A percentile compares a stretch with the other conserved stretches of the same genome.
Evolutionary conservation across 2,888 invertebrate genomes (phyloP).

Genomic region (Perithous albicinctus): DNA sequence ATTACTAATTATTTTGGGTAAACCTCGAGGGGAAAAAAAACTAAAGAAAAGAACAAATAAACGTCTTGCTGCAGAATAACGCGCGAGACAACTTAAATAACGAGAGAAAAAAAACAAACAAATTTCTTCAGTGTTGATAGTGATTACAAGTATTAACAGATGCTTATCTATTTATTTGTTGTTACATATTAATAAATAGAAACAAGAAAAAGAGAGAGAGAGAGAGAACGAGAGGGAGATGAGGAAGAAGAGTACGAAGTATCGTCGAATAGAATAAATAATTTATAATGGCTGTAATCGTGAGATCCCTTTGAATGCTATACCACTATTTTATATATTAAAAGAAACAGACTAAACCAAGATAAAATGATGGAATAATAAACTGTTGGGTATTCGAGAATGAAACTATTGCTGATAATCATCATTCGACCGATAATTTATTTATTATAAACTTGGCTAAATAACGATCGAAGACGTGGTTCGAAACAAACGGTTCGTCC

Average conservation of each 20-base stretch:
- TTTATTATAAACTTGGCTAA: slow-evolving; percentile 1
- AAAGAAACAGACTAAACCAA: slow-evolving; percentile 62
- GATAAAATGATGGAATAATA: slow-evolving; percentile 75
- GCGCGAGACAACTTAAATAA: slow-evolving; percentile 67
- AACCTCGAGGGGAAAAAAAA: slow-evolving; percentile 18
- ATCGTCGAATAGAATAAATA: slow-evolving; percentile 80
- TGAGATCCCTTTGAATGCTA: slow-evolving; percentile 80
- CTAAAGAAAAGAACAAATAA: background rate
- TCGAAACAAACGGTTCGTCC: background rate
- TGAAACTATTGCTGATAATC: slow-evolving; percentile 47
- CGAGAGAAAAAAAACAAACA: slow-evolving; percentile 70
- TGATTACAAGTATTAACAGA: slow-evolving; percentile 81
- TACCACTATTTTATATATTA: slow-evolving; percentile 80
- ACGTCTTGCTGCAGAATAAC: slow-evolving; percentile 22
- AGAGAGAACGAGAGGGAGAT: background rate
- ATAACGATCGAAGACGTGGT: background rate
- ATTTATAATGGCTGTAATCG: slow-evolving; percentile 81
- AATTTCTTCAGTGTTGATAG: slow-evolving; percentile 82
- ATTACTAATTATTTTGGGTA: slow-evolving; percentile 10
- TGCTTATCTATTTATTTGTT: slow-evolving; percentile 84
- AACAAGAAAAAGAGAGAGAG: slow-evolving; percentile 69
- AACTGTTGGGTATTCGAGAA: slow-evolving; percentile 77
- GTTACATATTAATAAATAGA: slow-evolving; percentile 81
- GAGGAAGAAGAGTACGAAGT: slow-evolving; percentile 63
- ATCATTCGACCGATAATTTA: slow-evolving; percentile 26